Base-by-base conservation (phyloP, 2,888 invertebrate species). In the Meganola albula region DNA sequence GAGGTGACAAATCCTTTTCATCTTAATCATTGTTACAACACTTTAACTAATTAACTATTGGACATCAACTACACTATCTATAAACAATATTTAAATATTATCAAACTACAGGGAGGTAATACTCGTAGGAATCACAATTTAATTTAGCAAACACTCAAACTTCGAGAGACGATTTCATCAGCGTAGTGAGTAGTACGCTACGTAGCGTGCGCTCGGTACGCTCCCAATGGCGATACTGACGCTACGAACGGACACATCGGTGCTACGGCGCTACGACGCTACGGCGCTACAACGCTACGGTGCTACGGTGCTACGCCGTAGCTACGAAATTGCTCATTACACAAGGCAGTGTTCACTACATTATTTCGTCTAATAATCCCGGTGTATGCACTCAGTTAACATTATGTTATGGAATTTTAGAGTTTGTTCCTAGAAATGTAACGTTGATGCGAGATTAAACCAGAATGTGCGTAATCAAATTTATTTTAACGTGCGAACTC, bases 1-100 rank as follows among this genome's bases (percentile, higher is more conserved):
- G 48, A 82, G 72, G 52, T 75, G 75, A 53, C 76, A 80, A 67
- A 82, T 79, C 78, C 83, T 70, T 72, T 67, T 74, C 78, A 82
- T 80, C 68, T 73, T 74, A 63, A 72, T 58, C 76, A 74, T 53
- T n/a, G n/a, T 41, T 39, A 7, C 11, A 25, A 27, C 54, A 52
- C 51, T 76, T 53, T 44, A 48, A 53, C 37, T 37, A 31, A 10
- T 29, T 27, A 31, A 37, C 33, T 33, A 48, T 12, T 21, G 32
- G 28, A 30, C 44, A 48, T 44, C 25, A 40, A 44, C 40, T 44
- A 52, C 59, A 53, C 52, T n/a, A n/a, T n/a, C n/a, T n/a, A n/a
- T n/a, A n/a, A n/a, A n/a, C n/a, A n/a, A n/a, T n/a, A n/a, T n/a
- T n/a, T n/a, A 18, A 40, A 14, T 53, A 44, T 37, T 42, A 38